Conservation (phyloP, 2,797 vertebrate genomes). For the Siniperca obscura region DNA sequence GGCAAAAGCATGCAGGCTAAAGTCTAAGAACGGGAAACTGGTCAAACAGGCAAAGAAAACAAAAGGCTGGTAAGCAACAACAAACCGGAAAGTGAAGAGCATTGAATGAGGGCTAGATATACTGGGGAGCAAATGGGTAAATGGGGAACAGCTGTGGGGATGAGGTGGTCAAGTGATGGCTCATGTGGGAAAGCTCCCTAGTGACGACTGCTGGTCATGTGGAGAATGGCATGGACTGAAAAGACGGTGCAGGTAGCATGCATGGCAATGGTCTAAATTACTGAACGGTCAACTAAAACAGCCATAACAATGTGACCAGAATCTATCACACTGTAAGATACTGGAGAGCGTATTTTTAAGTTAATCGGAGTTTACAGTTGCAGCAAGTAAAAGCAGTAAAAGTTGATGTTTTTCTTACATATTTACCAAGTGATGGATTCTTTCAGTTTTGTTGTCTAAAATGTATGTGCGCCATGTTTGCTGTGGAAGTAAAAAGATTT, state of each 20-base stretch:
- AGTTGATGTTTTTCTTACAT: not conserved
- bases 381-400: not conserved
- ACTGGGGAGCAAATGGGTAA: not conserved
- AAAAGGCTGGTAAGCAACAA: not conserved
- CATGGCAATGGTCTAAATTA: not conserved
- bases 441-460: not conserved
- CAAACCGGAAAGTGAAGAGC: not conserved
- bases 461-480: not conserved
- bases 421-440: not conserved
- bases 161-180: not conserved
- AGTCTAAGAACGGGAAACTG: not conserved
- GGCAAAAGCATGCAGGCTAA: not conserved
- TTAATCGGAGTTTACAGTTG: not conserved
- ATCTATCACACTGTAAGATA: not conserved
- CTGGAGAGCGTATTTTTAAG: not conserved
- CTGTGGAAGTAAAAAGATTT: not conserved
- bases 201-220: constrained; percentile 14
- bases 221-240: not conserved
- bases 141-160: not conserved
- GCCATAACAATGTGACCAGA: not conserved
- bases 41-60: not conserved
- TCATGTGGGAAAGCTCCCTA: not conserved
- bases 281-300: too few species aligned
- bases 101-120: not conserved
- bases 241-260: not conserved